A percentile compares a stretch with the other conserved stretches of the same genome.
These are phyloP conservation scores for Bombus impatiens DNA, from an alignment of 1,140 invertebrate species.

Conservation along the genomic window DNA sequence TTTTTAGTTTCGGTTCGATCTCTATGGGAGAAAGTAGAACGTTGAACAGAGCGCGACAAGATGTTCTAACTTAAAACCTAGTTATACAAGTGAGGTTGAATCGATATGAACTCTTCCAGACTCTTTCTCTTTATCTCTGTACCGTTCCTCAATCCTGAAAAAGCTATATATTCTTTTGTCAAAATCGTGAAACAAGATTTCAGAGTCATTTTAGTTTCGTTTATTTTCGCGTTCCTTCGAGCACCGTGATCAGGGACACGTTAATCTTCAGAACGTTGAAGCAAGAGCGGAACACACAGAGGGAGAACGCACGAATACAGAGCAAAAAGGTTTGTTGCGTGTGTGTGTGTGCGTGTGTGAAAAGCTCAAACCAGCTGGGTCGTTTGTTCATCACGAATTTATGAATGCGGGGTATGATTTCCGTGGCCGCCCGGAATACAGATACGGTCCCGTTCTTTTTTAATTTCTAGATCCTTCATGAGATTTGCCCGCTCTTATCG, in stretches of 20 bases:
- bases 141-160: too few relatives aligned
- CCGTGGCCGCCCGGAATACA: not conserved
- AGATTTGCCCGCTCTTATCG: constrained; percentile 8
- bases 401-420: not conserved
- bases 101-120: not conserved
- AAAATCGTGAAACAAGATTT: not conserved
- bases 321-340: not conserved
- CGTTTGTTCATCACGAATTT: constrained; percentile 26
- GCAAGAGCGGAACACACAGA: not conserved
- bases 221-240: constrained; percentile 20
- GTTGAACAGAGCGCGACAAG: not conserved
- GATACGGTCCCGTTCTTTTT: constrained; percentile 13
- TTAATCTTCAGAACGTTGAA: not conserved
- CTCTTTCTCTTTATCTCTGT: not conserved
- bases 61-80: not conserved
- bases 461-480: constrained; percentile 28
- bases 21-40: not conserved
- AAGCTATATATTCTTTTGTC: not conserved
- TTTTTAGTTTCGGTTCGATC: not conserved
- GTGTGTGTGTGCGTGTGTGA: not conserved
- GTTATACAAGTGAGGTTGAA: not conserved
- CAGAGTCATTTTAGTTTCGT: not conserved
- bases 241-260: not conserved
- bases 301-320: not conserved
- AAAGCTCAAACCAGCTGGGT: not conserved